Percentiles rank a stretch among this genome's conserved stretches.
phyloP scores from a whole-genome alignment of 2,797 vertebrate genomes.

The Rhodeus uyekii region DNA sequence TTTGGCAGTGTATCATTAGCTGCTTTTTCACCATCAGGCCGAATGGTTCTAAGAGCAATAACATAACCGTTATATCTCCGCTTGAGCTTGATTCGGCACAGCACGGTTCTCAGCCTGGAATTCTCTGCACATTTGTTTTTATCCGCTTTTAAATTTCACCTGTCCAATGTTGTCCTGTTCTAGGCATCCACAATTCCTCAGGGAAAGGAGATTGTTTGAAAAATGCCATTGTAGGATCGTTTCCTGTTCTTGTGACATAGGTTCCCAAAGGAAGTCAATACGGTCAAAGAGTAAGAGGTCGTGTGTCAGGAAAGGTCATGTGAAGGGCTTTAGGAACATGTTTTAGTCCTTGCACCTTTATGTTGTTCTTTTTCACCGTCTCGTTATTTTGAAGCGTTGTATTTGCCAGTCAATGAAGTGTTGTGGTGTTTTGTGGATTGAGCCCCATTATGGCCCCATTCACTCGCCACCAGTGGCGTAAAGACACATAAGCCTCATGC shows the following conservation, averaged over 20 bases:
- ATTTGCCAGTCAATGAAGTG: constrained; percentile 14
- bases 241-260: constrained; percentile 20
- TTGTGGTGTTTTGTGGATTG: constrained; percentile 43
- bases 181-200: constrained; percentile 1
- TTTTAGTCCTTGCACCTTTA: background rate
- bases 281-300: background rate
- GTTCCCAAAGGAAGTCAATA: constrained; percentile 24
- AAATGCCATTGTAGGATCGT: background rate
- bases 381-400: constrained; percentile 2
- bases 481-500: constrained; percentile 39
- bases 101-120: background rate
- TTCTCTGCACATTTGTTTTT: background rate
- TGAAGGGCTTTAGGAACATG: background rate
- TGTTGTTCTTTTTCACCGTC: background rate
- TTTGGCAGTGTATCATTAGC: background rate
- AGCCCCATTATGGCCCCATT: constrained; percentile 25
- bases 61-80: background rate
- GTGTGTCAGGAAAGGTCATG: background rate
- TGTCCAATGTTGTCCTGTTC: background rate
- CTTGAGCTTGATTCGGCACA: background rate
- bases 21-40: background rate
- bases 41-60: background rate
- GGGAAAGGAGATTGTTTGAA: constrained; percentile 1
- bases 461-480: constrained; percentile 15
- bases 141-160: background rate